Evolutionary conservation across 1,140 invertebrate genomes (phyloP), one percentile per base, ranked within the genome.

Genomic region (Nebria ingens): DNA sequence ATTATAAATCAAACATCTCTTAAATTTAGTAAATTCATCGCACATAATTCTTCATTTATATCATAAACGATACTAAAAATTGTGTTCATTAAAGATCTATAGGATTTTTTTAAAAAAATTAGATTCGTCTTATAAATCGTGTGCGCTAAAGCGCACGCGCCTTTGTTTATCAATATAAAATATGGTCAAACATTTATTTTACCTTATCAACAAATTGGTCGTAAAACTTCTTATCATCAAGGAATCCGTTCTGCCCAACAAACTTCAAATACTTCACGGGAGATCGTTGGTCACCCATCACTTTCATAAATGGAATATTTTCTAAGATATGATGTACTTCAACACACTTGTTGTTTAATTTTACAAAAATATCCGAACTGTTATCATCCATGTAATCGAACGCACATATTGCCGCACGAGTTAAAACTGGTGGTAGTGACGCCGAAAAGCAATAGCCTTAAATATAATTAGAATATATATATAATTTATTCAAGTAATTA

Each of bases 401-500:
- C 0, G 90, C 84, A 13, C 78, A 79, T 52, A 87, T 89, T 12
- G 92, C 93, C 1, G 89, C 89, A 25, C 88, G 80, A 19, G 93
- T 87, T 59, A 97, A 70, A 68, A 97, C 80, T 2, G 96, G 96
- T 2, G 96, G 94, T 38, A 93, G 71, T 0, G 96, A 98, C 11
- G 96, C 96, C 6, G 95, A 98, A 71, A 98, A 99, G 70, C 95
- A 98, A 69, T 98, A 98, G 1, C 89, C 88, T 75, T 64, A 21
- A 66, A 60, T 49, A 17, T 38, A 49, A 55, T 58, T 1, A 54
- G 19, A 20, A 20, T n/a, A 21, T 45, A 34, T 55, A 21, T 49
- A 59, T 17, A 53, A 42, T 25, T 42, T 17, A 15, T 25, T 49
- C 49, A 19, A 29, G 22, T 53, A 55, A n/a, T 53, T 58, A 40